Evolutionary conservation across 2,888 invertebrate genomes (phyloP).

Genomic region (Drosophila barbarae): DNA sequence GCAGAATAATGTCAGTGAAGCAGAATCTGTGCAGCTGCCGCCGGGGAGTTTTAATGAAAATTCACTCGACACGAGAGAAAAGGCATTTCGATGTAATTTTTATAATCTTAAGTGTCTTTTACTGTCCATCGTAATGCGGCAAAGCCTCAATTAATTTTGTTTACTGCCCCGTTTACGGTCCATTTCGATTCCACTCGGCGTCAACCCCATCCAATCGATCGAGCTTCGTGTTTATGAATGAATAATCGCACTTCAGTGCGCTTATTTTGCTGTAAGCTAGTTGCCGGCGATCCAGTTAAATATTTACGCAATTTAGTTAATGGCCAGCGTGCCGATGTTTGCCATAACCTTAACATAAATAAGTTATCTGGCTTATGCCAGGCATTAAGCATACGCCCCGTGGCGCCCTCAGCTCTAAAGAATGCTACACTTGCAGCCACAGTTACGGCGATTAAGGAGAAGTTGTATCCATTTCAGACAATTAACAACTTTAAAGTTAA

Average conservation of each 20-base stretch:
- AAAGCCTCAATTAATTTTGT: conserved; percentile 48
- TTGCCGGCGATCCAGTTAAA: conserved; percentile 19
- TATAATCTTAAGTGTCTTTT: conserved; percentile 60
- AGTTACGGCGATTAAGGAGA: conserved; percentile 16
- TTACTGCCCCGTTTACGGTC: conserved; percentile 34
- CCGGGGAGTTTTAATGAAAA: conserved; percentile 52
- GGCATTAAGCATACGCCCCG: conserved; percentile 26
- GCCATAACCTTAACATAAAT: conserved; percentile 15
- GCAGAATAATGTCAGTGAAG: conserved; percentile 31
- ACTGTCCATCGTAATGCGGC: conserved; percentile 29
- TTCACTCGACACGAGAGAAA: conserved; percentile 27
- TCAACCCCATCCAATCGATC: conserved; percentile 44
- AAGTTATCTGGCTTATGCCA: conserved; percentile 7
- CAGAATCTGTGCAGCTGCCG: conserved; percentile 41
- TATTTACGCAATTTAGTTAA: conserved; percentile 29
- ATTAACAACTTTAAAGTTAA: conserved; percentile 55
- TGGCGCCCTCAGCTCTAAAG: neutral
- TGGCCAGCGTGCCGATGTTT: conserved; percentile 1
- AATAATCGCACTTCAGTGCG: conserved; percentile 25
- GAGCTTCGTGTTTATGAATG: conserved; percentile 31
- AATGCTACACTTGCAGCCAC: conserved; percentile 10
- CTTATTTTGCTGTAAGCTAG: conserved; percentile 20
- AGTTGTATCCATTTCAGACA: conserved; percentile 42
- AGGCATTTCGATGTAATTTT: conserved; percentile 53
- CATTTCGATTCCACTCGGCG: conserved; percentile 25